Conservation (phyloP, 2,113 vertebrate species). For the Colinus virginianus region DNA sequence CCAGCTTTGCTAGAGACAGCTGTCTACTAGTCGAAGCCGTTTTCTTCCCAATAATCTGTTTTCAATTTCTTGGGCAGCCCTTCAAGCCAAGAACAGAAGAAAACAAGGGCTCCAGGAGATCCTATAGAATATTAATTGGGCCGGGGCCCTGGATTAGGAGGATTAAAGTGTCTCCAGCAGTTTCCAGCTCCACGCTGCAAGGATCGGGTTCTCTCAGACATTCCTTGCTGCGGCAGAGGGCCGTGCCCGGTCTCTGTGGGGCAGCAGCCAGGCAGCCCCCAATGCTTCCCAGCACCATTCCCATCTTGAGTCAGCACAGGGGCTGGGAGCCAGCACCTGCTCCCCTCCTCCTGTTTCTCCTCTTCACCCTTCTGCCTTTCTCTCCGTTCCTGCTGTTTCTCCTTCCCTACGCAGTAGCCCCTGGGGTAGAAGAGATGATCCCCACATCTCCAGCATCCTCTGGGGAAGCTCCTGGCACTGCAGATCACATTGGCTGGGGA, state of each 20-base stretch:
- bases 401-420: fast-evolving
- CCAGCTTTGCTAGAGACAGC: slow-evolving; percentile 49
- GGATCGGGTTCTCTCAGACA: not conserved
- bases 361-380: not conserved
- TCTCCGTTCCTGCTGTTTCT: not conserved
- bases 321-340: not conserved
- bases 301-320: not conserved
- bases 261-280: not conserved
- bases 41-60: slow-evolving; percentile 72
- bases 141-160: not conserved
- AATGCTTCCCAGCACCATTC: not conserved
- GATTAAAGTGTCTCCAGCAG: not conserved
- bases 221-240: not conserved
- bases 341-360: not conserved
- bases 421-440: not conserved
- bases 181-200: not conserved
- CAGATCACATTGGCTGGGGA: not conserved
- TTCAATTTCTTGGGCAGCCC: slow-evolving; percentile 56
- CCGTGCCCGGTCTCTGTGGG: fast-evolving
- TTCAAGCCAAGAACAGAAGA: slow-evolving; percentile 53
- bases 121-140: slow-evolving; percentile 34
- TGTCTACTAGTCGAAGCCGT: slow-evolving; percentile 45
- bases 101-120: slow-evolving; percentile 29
- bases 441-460: not conserved
- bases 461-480: not conserved